A percentile compares a stretch with the other conserved stretches of the same genome.
Conservation (phyloP, 1,140 invertebrate species). For the Holotrichia oblita region DNA sequence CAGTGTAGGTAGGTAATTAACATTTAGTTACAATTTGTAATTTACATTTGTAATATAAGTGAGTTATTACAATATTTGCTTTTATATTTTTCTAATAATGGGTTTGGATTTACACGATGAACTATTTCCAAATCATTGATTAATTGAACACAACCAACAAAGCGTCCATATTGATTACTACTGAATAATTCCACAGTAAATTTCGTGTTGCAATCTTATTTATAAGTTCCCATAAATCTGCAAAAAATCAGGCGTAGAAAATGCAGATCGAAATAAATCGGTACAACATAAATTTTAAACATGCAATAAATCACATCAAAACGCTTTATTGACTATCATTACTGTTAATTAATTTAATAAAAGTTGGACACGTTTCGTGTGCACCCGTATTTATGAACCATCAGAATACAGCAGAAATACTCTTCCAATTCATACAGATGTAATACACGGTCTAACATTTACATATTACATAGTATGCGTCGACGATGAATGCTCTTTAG, state of each 20-base stretch:
- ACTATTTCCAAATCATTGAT: too few species aligned
- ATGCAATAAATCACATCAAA: constrained; percentile 6
- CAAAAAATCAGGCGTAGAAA: neutral
- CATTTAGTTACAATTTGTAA: too few species aligned
- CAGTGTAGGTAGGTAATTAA: too few species aligned
- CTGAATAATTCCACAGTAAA: too few species aligned
- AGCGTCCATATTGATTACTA: too few species aligned
- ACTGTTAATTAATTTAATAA: constrained; percentile 32
- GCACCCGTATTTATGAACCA: constrained; percentile 27
- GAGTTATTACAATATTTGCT: too few species aligned
- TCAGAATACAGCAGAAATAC: constrained; percentile 25
- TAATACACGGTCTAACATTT: neutral
- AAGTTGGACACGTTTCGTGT: constrained; percentile 10
- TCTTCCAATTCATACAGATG: constrained; percentile 24
- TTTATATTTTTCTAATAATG: too few species aligned
- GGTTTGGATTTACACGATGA: too few species aligned
- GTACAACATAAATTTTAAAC: neutral
- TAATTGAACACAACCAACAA: too few species aligned
- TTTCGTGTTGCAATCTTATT: too few species aligned
- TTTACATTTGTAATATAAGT: too few species aligned
- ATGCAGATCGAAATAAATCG: neutral
- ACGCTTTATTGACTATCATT: constrained; percentile 25
- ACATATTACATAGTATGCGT: neutral
- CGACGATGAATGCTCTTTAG: constrained; percentile 6
- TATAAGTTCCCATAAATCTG: too few species aligned